A percentile compares a stretch with the other conserved stretches of the same genome.
Evolutionary conservation across 2,797 vertebrate species (phyloP).

Genomic region (Microcaecilia unicolor): DNA sequence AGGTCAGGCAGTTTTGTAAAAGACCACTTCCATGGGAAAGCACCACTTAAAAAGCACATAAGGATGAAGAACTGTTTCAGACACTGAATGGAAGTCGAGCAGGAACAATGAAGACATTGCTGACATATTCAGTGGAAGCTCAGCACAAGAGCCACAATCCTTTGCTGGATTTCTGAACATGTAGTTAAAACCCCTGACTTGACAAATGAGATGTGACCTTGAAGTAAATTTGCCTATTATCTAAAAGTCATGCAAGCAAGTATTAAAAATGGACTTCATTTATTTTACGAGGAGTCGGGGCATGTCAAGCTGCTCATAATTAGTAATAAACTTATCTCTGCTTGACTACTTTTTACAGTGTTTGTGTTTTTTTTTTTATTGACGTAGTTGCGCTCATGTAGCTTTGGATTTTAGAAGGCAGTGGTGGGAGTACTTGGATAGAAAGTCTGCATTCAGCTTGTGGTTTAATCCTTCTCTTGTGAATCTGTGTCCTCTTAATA

Average conservation of each 20-base stretch:
- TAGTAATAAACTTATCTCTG: conserved; percentile 42
- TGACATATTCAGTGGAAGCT: fast-evolving
- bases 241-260: conserved; percentile 57
- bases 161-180: conserved; percentile 49
- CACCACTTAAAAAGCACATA: too few relatives aligned
- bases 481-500: not conserved
- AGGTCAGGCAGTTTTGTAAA: too few relatives aligned
- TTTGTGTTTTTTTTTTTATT: conserved; percentile 47
- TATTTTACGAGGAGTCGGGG: conserved; percentile 53
- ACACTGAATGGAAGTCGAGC: too few relatives aligned
- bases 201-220: conserved; percentile 70
- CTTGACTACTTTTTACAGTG: conserved; percentile 32
- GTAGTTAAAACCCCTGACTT: conserved; percentile 52
- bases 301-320: conserved; percentile 35
- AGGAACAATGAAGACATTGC: fast-evolving
- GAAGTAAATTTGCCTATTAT: conserved; percentile 63
- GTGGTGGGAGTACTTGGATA: not conserved
- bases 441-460: not conserved
- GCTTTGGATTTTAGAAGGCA: not conserved
- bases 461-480: fast-evolving
- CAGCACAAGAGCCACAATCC: conserved; percentile 3
- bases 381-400: conserved; percentile 4
- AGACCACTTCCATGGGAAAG: too few relatives aligned
- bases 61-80: too few relatives aligned
- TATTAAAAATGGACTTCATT: conserved; percentile 69